Evolutionary conservation across 2,797 vertebrate species (phyloP), one percentile per base, ranked within the genome.

Genomic region (Decapterus maruadsi): DNA sequence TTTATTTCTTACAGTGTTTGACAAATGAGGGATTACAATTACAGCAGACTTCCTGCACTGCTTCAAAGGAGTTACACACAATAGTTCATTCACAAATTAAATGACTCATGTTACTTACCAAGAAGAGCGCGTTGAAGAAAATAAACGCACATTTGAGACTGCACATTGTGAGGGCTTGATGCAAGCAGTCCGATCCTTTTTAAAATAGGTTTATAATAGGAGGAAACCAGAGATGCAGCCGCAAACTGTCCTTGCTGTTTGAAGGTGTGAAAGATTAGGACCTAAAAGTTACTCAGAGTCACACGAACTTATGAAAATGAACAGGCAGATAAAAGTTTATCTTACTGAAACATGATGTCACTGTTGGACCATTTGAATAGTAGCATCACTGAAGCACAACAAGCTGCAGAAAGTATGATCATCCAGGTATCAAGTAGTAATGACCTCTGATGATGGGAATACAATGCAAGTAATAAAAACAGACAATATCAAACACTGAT

Each of bases 101-200:
- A 19, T 60, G 0, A 8, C 42, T 43, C 26, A 12, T 11, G 50
- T 42, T 20, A 84, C 85, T 90, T 62, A 89, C 89, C 87, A 87
- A 54, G 57, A 91, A 87, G 8, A 90, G 8, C 0, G 10, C 0
- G n/a, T 86, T 89, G 82, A 90, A 89, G 70, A 82, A 87, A 74
- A 87, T 4, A 13, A 92, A 90, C 4, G 51, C 29, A 31, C 77
- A 81, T 80, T 87, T 89, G n/a, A 74, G 0, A 72, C 69, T n/a
- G 62, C 80, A 66, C 84, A 92, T 89, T n/a, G 46, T 83, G 38
- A 72, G 3, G 10, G 16, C 2, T 26, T 12, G 48, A 43, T 62
- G 66, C 8, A 34, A 14, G 1, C 4, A 31, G 36, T 63, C 53
- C 54, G 10, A 42, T 5, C 36, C 13, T 1, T 42, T 42, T 13